Percentiles rank a stretch among this genome's conserved stretches.
Conservation (phyloP, 2,797 vertebrate species). For the Pelobates cultripes region DNA sequence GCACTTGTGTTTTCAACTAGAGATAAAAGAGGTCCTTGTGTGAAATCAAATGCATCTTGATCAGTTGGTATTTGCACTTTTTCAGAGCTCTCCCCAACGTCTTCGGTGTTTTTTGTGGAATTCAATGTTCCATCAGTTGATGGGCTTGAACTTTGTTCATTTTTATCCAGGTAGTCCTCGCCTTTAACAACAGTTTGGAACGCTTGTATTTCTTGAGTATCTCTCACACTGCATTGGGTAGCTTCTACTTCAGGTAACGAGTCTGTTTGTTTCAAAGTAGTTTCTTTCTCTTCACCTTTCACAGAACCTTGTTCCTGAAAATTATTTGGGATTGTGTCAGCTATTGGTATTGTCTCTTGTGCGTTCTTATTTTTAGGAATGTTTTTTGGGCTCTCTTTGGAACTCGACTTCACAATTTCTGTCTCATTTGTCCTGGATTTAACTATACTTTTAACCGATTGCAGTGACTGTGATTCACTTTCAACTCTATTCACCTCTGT, state of each 20-base stretch:
- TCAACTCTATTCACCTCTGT: background rate
- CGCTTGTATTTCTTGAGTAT: background rate
- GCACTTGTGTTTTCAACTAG: background rate
- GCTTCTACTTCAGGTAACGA: background rate
- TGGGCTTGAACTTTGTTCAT: background rate
- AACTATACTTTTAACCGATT: background rate
- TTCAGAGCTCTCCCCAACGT: background rate
- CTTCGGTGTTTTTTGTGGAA: background rate
- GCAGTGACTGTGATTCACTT: background rate
- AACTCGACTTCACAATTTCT: background rate
- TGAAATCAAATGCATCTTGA: background rate
- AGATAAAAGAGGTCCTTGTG: background rate
- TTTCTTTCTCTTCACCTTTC: background rate
- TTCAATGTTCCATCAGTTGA: background rate
- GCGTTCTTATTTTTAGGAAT: slow-evolving; percentile 48
- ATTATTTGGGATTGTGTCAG: slow-evolving; percentile 30
- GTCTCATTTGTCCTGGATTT: background rate
- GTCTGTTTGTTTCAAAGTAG: background rate
- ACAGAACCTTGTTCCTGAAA: background rate
- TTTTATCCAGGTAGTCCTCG: background rate
- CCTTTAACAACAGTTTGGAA: background rate
- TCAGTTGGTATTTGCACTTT: background rate
- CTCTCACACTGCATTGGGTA: background rate
- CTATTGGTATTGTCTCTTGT: slow-evolving; percentile 53
- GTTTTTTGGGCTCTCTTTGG: background rate